Percentiles rank a stretch among this genome's conserved stretches.
These are phyloP conservation scores for Periophthalmus modestus DNA, from an alignment of 2,113 vertebrate genomes.

Conservation along the genomic window DNA sequence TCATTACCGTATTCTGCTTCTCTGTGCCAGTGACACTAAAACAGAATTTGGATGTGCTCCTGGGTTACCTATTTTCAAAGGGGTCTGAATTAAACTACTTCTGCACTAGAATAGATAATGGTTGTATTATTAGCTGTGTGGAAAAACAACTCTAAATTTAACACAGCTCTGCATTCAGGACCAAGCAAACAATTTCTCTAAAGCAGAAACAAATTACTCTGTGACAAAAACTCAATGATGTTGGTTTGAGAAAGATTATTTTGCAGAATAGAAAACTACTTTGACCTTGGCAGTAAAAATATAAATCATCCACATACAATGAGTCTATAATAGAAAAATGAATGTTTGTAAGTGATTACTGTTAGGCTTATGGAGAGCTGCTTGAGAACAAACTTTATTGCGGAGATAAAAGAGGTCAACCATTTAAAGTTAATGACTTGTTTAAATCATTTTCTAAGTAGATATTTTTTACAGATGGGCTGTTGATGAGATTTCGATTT, in stretches of 20 bases:
- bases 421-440: slow-evolving; percentile 12
- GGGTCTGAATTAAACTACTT: slow-evolving; percentile 38
- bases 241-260: background rate
- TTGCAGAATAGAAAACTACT: background rate
- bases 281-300: background rate
- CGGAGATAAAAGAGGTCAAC: background rate
- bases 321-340: background rate
- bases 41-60: slow-evolving; percentile 45
- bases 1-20: slow-evolving; percentile 58
- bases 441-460: slow-evolving; percentile 13
- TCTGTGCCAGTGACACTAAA: slow-evolving; percentile 51
- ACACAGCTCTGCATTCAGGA: background rate
- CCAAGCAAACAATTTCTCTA: background rate
- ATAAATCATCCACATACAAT: background rate
- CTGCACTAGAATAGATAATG: slow-evolving; percentile 31
- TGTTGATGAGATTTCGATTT: background rate
- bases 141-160: slow-evolving; percentile 8
- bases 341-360: slow-evolving; percentile 8
- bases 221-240: background rate
- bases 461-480: background rate
- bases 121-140: slow-evolving; percentile 11
- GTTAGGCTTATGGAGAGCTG: background rate
- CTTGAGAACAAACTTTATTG: background rate
- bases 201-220: background rate
- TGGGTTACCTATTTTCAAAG: slow-evolving; percentile 35